phyloP scores from a whole-genome alignment of 2,797 vertebrate genomes.

The Myotis pilosus region DNA sequence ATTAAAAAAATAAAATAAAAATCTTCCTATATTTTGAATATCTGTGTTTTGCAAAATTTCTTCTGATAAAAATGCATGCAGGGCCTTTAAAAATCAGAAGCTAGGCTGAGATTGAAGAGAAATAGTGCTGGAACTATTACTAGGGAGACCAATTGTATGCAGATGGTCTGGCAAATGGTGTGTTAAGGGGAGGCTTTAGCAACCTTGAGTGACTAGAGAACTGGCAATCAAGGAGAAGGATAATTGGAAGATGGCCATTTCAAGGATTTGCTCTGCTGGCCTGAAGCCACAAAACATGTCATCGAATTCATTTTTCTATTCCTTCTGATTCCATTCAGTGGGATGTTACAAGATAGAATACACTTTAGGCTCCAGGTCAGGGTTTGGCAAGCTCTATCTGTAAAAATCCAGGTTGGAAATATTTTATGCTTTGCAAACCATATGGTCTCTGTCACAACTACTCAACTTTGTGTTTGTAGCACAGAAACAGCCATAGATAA shows the following conservation, averaged over 20 bases:
- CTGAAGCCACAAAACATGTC: constrained; percentile 16
- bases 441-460: constrained; percentile 2
- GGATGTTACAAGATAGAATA: background rate
- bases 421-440: constrained; percentile 1
- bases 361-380: background rate
- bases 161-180: constrained; percentile 54
- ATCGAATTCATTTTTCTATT: background rate
- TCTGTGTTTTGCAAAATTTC: constrained; percentile 3
- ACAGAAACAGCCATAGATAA: background rate
- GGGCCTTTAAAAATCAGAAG: constrained; percentile 50
- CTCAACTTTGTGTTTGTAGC: background rate
- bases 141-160: constrained; percentile 27
- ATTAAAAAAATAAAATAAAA: background rate
- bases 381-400: background rate
- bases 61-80: background rate
- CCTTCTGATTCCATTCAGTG: constrained; percentile 21
- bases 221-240: constrained; percentile 45
- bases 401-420: constrained; percentile 8
- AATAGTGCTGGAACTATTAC: constrained; percentile 41
- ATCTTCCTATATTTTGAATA: constrained; percentile 22
- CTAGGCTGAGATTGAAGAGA: background rate
- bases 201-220: constrained; percentile 36
- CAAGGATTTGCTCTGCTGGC: constrained; percentile 38
- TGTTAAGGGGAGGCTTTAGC: background rate
- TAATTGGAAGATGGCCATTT: constrained; percentile 57